Evolutionary conservation across 1,140 invertebrate genomes (phyloP), one percentile per base, ranked within the genome.

Genomic region (Helicoverpa armigera): DNA sequence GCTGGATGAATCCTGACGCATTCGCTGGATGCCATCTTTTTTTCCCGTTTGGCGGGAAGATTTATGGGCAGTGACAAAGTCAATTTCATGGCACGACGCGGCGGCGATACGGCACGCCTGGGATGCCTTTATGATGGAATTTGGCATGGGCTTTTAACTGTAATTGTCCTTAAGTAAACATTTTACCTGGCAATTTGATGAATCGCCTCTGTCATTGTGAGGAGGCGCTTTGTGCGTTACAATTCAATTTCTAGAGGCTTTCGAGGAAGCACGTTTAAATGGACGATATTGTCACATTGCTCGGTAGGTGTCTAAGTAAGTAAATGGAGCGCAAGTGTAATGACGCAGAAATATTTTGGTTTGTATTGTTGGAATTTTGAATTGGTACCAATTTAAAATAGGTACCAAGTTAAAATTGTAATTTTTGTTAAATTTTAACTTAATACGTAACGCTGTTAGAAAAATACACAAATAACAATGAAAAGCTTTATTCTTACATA

Each of bases 61-160:
- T 94, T 93, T 94, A 94, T 92, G 88, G 87, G 76, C 87, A 88
- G 91, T 93, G 92, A 94, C 93, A 94, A 90, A 92, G 91, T 93
- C 92, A 90, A 94, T 94, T 92, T 94, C 86, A 90, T 84, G 91
- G 90, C 82, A 82, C 81, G 87, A 75, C 69, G 75, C 83, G 84
- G 65, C 51, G 43, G 80, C 77, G 85, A 90, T 90, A 89, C 78
- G 87, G 87, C 89, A 87, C 85, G 88, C 70, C 85, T 79, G 56
- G 84, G 81, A 74, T 83, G 80, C 79, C 88, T 87, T 89, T 89
- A 87, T 88, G 86, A 92, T 87, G 88, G 87, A 91, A 93, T 94
- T 93, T 90, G 91, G 86, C 90, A 89, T 87, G 90, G 87, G 88
- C 89, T 92, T 92, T 93, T 91, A 92, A 86, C 89, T 89, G 87